Base-by-base conservation (phyloP, 64 coral and sea anemone species). In the Pocillopora damicornis region DNA sequence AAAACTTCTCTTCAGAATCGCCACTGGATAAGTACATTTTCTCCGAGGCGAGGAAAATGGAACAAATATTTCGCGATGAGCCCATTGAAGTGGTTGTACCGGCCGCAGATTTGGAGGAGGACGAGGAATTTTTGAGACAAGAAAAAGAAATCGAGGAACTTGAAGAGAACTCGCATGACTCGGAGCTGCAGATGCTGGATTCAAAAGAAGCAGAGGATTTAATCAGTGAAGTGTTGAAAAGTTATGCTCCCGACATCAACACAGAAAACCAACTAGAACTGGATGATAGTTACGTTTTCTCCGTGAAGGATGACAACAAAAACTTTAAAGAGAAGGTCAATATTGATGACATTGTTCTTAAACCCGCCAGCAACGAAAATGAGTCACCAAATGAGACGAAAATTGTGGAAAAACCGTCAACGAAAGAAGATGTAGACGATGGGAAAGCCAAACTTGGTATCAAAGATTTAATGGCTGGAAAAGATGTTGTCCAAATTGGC, bases 11-110 rank as follows among this genome's bases (percentile, higher is more conserved):
- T 58, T 17, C 45, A 79, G 88, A 92, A 4, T 93, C 91, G 16
- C 91, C 91, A 1, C 83, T 97, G 38, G 91, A 97, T 20, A 93
- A 97, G 38, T 90, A 93, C 74, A 97, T 97, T 74, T 89, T 92
- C 63, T 65, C 90, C 5, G 94, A 97, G 73, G 94, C 94, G 51
- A 92, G 93, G 25, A 89, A 85, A 63, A 65, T 97, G 88, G 94
- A 97, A 58, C 76, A 97, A 58, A 77, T 97, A 7, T 78, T 97
- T 37, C 90, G 91, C 14, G 86, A 97, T 93, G 94, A 97, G 56
- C 78, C 76, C n/a, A 89, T 97, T 77, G 88, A 93, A 8, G 91
- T 96, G 0, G 87, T 90, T 42, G 94, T 93, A 68, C 82, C 51
- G 37, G 22, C 87, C 9, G 75, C 57, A 73, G 75, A 73, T 23